phyloP scores from a whole-genome alignment of 2,113 vertebrate genomes.

The Spilogale gracilis region DNA sequence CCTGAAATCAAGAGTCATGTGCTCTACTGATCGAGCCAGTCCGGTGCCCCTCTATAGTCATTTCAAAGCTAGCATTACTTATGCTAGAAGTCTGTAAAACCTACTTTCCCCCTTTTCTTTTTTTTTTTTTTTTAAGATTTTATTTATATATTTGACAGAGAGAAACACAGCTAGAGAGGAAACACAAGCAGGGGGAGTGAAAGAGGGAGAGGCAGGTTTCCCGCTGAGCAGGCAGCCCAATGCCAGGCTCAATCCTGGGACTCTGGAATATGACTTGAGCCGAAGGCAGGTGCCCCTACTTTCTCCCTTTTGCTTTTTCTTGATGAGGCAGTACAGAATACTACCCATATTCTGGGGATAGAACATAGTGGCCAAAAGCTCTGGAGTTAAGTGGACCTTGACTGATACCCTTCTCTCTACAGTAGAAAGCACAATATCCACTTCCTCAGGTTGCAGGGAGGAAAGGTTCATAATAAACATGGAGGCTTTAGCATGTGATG shows the following conservation, averaged over 20 bases:
- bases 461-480: background rate
- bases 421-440: background rate
- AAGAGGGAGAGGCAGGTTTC: too few species aligned
- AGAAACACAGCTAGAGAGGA: too few species aligned
- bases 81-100: background rate
- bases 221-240: too few species aligned
- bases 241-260: too few species aligned
- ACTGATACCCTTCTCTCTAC: background rate
- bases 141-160: too few species aligned
- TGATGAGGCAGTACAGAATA: background rate
- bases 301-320: background rate
- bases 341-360: background rate
- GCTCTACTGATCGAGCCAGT: background rate
- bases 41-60: background rate
- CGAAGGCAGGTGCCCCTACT: too few species aligned
- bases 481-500: background rate
- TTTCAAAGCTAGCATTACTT: conserved; percentile 22
- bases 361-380: background rate
- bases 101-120: background rate
- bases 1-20: background rate
- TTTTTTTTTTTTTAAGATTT: background rate
- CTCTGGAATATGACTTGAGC: too few species aligned
- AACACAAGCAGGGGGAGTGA: too few species aligned
- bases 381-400: background rate
- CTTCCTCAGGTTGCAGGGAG: background rate